Percentiles rank a stretch among this genome's conserved stretches.
Evolutionary conservation across 1,140 invertebrate genomes (phyloP).

Genomic region (Neotoxoptera formosana): DNA sequence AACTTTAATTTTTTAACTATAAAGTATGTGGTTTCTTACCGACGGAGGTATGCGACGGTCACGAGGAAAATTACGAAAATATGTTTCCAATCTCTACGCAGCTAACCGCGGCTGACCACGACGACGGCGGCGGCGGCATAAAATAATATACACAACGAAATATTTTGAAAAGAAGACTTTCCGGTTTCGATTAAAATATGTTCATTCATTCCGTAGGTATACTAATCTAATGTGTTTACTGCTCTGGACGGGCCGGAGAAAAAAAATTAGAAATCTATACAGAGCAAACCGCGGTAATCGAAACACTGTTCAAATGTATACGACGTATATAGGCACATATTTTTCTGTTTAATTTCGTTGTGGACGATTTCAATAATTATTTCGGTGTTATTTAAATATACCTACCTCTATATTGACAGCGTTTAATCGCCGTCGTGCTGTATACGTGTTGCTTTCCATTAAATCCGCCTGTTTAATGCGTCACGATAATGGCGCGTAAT

Average conservation of each 20-base stretch:
- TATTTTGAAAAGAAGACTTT: conserved; percentile 50
- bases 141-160: not conserved
- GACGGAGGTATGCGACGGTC: not conserved
- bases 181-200: conserved; percentile 50
- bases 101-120: too few species aligned
- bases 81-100: not conserved
- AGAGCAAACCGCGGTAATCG: not conserved
- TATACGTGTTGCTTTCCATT: not conserved
- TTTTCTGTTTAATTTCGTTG: not conserved
- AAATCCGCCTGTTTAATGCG: not conserved
- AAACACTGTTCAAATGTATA: not conserved
- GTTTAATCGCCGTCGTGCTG: not conserved
- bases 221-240: not conserved
- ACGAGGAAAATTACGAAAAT: not conserved
- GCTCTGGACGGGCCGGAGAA: not conserved
- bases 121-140: not conserved
- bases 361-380: conserved; percentile 4
- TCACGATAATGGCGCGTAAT: not conserved
- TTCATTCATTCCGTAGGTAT: not conserved
- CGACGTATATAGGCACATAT: not conserved
- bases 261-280: conserved; percentile 11
- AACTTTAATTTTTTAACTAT: not conserved
- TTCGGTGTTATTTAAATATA: conserved; percentile 19
- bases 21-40: not conserved
- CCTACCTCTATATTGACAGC: too few species aligned